Conservation (phyloP, 1,140 invertebrate genomes). For the Hydropsyche tenuis region DNA sequence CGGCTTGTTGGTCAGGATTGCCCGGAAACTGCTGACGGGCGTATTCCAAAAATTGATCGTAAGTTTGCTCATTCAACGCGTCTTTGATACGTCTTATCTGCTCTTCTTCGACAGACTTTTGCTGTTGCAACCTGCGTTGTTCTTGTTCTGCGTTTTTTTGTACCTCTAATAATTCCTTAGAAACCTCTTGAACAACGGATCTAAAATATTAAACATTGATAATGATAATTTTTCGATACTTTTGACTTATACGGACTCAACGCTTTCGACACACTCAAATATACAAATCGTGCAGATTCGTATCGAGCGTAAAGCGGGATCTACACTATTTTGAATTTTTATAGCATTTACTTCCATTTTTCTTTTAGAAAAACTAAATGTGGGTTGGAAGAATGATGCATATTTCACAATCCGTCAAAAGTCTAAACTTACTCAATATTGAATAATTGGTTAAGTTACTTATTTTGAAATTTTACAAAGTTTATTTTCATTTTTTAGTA, state of each 20-base stretch:
- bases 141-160: constrained; percentile 70
- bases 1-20: constrained; percentile 88
- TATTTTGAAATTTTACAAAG: too few relatives aligned
- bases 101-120: constrained; percentile 66
- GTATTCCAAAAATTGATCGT: constrained; percentile 89
- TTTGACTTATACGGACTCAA: not conserved
- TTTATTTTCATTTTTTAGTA: too few relatives aligned
- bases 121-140: constrained; percentile 66
- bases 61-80: constrained; percentile 96
- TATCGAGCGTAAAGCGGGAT: too few relatives aligned
- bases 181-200: constrained; percentile 57
- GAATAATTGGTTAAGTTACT: too few relatives aligned
- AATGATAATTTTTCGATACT: not conserved
- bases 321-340: too few relatives aligned
- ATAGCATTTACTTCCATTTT: too few relatives aligned
- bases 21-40: constrained; percentile 96
- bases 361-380: too few relatives aligned
- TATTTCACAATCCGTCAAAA: too few relatives aligned
- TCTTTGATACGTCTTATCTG: constrained; percentile 85
- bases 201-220: not conserved
- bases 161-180: constrained; percentile 64
- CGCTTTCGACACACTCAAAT: not conserved
- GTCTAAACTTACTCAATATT: too few relatives aligned
- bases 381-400: too few relatives aligned
- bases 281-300: not conserved